phyloP scores from a whole-genome alignment of 2,113 vertebrate species.

The Mesoclemmys tuberculata region DNA sequence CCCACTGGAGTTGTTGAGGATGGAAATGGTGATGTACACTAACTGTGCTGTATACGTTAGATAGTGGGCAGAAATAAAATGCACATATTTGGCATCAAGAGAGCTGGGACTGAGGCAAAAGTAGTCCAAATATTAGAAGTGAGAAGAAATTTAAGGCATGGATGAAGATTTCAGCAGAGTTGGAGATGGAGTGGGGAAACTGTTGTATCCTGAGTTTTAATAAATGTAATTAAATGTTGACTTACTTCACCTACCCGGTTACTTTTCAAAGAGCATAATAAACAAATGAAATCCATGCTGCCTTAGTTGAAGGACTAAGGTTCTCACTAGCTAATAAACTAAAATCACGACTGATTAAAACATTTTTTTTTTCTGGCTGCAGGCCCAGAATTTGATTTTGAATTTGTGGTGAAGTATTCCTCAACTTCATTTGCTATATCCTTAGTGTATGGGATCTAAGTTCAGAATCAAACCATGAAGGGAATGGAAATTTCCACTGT shows the following conservation, averaged over 20 bases:
- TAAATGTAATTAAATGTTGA: neutral
- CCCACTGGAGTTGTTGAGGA: neutral
- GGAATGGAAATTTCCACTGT: conserved; percentile 68
- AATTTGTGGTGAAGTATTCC: neutral
- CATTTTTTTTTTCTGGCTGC: neutral
- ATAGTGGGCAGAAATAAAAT: neutral
- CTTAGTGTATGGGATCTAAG: neutral
- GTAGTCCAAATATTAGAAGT: neutral
- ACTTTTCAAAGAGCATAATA: neutral
- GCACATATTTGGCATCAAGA: neutral
- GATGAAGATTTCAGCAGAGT: neutral
- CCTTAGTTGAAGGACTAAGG: neutral
- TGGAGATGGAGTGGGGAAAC: neutral
- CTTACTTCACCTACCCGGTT: neutral
- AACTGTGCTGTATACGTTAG: neutral
- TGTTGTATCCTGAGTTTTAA: neutral
- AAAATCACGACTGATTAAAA: neutral
- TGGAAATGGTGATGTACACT: neutral
- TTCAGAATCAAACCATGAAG: conserved; percentile 46
- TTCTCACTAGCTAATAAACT: neutral
- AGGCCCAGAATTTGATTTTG: neutral
- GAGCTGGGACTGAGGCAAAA: neutral
- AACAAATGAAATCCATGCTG: neutral
- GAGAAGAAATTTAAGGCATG: neutral
- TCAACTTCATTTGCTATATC: neutral